Evolutionary conservation across 2,888 invertebrate species (phyloP), one percentile per base, ranked within the genome.

Genomic region (Melangyna quadrimaculata): DNA sequence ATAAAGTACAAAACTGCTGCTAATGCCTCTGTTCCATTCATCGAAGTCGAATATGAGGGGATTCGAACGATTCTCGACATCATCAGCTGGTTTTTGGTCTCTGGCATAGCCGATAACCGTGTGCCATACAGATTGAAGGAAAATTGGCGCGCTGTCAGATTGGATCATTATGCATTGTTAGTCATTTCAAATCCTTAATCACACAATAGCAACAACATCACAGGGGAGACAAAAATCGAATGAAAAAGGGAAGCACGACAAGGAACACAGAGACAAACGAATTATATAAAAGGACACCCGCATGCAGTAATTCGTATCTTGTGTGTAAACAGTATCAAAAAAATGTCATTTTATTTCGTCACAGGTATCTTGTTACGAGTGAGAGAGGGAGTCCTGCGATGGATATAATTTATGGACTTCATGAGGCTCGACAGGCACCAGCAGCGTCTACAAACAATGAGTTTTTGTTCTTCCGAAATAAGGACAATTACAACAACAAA

Each of bases 141-240:
- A 43, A 72, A 73, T 86, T 86, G 86, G 86, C 86, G 86, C 86
- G 86, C 86, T 86, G 86, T 81, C 86, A 78, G 81, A 77, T 77
- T 78, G 81, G 55, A 86, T 81, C 73, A 73, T 86, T 81, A 81
- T 77, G 77, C 77, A 80, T 86, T 86, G 86, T 86, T 78, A 81
- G 77, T 81, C 81, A 73, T 69, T 77, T 78, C 59, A 59, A 82
- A 81, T 81, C 82, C 78, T 78, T 73, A 82, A 82, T 82, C 72
- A 71, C 27, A 84, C 75, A 75, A 77, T n/a, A 48, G 57, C 67
- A 67, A 51, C 32, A 67, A 35, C n/a, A n/a, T n/a, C n/a, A n/a
- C n/a, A n/a, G n/a, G n/a, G n/a, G 24, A 27, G 51, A 22, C 6
- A 37, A 40, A 65, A 24, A 35, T 12, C 19, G 8, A 22, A 45